Evolutionary conservation across 2,113 vertebrate genomes (phyloP).

Genomic region (Zootoca vivipara): DNA sequence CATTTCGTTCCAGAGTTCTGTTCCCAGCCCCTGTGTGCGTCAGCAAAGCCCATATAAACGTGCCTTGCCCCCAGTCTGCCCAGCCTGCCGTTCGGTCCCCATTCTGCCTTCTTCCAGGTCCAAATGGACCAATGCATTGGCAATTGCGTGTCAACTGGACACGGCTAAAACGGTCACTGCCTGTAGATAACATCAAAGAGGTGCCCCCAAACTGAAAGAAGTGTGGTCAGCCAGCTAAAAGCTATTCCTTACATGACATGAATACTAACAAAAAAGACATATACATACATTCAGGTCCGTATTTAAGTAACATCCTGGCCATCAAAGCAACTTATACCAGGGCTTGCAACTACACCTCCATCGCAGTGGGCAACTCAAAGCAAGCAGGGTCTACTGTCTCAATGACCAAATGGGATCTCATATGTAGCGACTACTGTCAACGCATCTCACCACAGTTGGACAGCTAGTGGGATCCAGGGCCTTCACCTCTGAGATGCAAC

Average conservation of each 20-base stretch:
- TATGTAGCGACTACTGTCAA: background rate
- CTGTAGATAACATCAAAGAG: background rate
- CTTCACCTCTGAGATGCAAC: background rate
- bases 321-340: background rate
- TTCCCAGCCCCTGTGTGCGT: no score
- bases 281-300: background rate
- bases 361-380: background rate
- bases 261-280: background rate
- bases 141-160: no score
- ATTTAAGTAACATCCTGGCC: background rate
- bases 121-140: no score
- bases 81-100: no score
- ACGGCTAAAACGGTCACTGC: no score
- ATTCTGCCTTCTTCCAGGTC: no score
- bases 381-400: background rate
- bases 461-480: background rate
- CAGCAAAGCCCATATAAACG: no score
- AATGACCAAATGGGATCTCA: background rate
- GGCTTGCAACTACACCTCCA: background rate
- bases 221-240: background rate
- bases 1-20: no score
- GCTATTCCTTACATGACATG: background rate
- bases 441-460: background rate
- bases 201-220: background rate
- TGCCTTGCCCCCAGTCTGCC: no score